Evolutionary conservation across 2,797 vertebrate genomes (phyloP).

Genomic region (Bovichtus variegatus): DNA sequence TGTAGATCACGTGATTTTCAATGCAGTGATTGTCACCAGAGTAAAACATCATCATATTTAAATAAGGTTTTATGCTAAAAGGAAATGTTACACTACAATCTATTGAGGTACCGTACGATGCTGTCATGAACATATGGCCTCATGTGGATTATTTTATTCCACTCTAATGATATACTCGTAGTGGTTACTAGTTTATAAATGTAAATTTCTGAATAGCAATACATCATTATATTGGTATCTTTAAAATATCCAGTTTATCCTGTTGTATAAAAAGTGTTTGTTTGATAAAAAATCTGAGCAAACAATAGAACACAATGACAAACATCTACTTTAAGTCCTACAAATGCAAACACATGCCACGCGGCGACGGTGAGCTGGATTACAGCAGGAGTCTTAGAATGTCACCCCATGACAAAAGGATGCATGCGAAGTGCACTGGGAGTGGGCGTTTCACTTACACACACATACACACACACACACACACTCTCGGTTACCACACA

Average conservation of each 20-base stretch:
- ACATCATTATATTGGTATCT: conserved; percentile 1
- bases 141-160: neutral
- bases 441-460: conserved; percentile 56
- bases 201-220: neutral
- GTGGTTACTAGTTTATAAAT: neutral
- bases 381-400: conserved; percentile 67
- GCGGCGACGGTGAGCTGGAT: conserved; percentile 56
- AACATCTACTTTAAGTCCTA: conserved; percentile 22
- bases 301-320: conserved; percentile 1
- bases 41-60: neutral
- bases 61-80: neutral
- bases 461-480: conserved; percentile 18
- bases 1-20: conserved; percentile 21
- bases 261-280: neutral
- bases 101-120: neutral
- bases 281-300: conserved; percentile 19
- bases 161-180: neutral
- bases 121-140: neutral
- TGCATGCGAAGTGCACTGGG: conserved; percentile 61
- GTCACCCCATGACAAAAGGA: conserved; percentile 62
- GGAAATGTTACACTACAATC: neutral
- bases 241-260: neutral
- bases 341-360: neutral
- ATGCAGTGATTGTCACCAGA: conserved; percentile 1
- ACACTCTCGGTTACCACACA: neutral